Percentiles rank a stretch among this genome's conserved stretches.
Evolutionary conservation across 2,113 vertebrate genomes (phyloP).

Genomic region (Monopterus albus): DNA sequence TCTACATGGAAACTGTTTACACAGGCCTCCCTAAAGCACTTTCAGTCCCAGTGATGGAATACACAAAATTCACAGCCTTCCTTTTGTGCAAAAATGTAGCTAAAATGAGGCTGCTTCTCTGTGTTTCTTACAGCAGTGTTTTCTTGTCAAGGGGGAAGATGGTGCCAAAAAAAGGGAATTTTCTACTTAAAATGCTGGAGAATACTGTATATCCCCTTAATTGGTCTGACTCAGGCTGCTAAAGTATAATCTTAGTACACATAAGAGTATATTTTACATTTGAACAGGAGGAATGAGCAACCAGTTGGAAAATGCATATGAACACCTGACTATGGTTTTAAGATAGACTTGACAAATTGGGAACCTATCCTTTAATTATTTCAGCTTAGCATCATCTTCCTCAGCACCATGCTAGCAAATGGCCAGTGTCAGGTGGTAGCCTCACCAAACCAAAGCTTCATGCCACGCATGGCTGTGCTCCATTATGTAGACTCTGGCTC

Average conservation of each 20-base stretch:
- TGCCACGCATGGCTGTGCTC: slow-evolving; percentile 50
- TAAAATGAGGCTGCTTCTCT: neutral
- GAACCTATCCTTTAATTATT: neutral
- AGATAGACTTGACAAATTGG: slow-evolving; percentile 1
- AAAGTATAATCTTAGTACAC: too few relatives aligned
- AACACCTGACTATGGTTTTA: neutral
- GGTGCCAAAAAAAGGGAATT: too few relatives aligned
- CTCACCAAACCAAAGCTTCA: slow-evolving; percentile 28
- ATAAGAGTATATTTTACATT: too few relatives aligned
- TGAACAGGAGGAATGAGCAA: neutral
- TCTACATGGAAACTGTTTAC: neutral
- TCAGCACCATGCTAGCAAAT: slow-evolving; percentile 34
- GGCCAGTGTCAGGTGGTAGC: slow-evolving; percentile 13
- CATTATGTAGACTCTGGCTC: slow-evolving; percentile 60
- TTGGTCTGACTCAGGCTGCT: neutral
- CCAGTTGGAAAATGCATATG: neutral
- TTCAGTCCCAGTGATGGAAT: neutral
- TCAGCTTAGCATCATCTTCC: slow-evolving; percentile 28
- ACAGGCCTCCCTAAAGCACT: neutral
- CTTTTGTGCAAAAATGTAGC: neutral
- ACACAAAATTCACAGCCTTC: neutral
- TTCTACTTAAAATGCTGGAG: neutral
- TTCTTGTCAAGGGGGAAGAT: neutral
- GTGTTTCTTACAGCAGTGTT: neutral
- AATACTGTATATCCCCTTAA: neutral